A percentile compares a stretch with the other conserved stretches of the same genome.
Evolutionary conservation across 2,113 vertebrate genomes (phyloP).

Genomic region (Poeciliopsis occidentalis): DNA sequence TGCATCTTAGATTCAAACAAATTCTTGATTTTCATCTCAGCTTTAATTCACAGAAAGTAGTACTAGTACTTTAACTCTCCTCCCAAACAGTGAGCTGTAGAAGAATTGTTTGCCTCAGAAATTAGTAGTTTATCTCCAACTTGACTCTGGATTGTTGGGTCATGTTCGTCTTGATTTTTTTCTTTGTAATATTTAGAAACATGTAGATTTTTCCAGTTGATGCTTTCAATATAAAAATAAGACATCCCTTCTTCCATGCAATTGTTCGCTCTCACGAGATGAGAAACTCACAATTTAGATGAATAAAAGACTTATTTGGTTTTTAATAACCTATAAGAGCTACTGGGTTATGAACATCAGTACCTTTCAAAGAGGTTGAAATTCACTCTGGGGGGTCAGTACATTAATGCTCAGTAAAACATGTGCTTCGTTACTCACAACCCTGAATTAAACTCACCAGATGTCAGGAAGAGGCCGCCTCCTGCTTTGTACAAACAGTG

Average conservation of each 20-base stretch:
- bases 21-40: neutral
- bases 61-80: neutral
- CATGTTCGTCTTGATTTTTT: neutral
- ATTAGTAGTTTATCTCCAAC: too few species aligned
- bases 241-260: neutral
- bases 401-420: neutral
- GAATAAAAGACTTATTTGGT: neutral
- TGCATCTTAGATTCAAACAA: neutral
- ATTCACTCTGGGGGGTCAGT: neutral
- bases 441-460: conserved; percentile 80
- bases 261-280: neutral
- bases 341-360: neutral
- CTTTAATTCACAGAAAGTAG: neutral
- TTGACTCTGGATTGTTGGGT: neutral
- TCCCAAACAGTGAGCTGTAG: too few species aligned
- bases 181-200: neutral
- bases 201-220: too few species aligned
- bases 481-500: conserved; percentile 91
- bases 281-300: neutral
- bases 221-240: neutral
- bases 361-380: neutral
- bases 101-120: neutral
- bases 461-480: conserved; percentile 87
- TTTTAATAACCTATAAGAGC: neutral
- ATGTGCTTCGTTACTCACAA: neutral